Conservation (phyloP, 1,140 invertebrate species). For the Sesamia nonagrioides region DNA sequence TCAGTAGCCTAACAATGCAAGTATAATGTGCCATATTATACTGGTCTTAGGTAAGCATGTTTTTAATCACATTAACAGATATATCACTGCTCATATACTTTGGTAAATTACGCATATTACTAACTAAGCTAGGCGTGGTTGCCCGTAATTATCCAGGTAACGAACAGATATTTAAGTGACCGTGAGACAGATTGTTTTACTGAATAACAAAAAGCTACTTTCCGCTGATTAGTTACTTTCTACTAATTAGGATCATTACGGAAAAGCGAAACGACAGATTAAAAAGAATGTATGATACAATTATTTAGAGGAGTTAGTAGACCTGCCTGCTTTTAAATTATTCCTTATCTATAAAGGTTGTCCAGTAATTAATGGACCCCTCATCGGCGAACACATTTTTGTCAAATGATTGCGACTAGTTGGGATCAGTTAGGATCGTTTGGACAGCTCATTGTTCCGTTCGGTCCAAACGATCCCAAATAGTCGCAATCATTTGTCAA, state of each 20-base stretch:
- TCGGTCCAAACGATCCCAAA: too few relatives aligned
- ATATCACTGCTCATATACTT: conserved; percentile 24
- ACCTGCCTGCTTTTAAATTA: neutral
- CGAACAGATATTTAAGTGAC: conserved; percentile 1
- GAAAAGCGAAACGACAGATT: conserved; percentile 7
- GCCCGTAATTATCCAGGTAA: conserved; percentile 16
- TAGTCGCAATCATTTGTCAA: too few relatives aligned
- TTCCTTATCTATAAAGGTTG: too few relatives aligned
- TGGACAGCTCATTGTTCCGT: too few relatives aligned
- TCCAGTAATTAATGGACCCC: too few relatives aligned
- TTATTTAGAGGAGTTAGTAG: neutral
- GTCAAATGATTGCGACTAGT: too few relatives aligned
- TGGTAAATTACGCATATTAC: neutral
- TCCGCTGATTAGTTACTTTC: conserved; percentile 27
- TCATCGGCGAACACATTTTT: too few relatives aligned
- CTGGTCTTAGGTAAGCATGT: neutral
- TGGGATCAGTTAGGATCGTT: too few relatives aligned
- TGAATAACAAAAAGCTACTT: neutral
- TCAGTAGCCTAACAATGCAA: neutral
- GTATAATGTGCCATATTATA: neutral
- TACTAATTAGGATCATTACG: conserved; percentile 1
- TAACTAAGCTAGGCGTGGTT: neutral
- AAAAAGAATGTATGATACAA: neutral
- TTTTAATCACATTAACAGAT: conserved; percentile 35
- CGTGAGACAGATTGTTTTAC: conserved; percentile 16